Evolutionary conservation across 2,113 vertebrate species (phyloP).

Genomic region (Muscicapa adusta): DNA sequence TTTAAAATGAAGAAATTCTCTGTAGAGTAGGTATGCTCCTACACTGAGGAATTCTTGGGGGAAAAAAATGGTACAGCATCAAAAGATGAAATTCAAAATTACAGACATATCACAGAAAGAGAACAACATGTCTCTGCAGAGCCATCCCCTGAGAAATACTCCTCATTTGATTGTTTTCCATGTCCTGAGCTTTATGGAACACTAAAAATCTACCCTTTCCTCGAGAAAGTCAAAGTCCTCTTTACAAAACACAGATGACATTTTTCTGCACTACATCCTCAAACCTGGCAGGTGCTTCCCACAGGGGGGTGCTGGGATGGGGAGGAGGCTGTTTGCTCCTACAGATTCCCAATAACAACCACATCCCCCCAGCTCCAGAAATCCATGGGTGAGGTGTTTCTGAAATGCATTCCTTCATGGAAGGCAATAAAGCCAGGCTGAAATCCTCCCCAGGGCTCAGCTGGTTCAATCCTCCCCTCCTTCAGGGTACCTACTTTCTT

Average conservation of each 20-base stretch:
- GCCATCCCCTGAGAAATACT: background rate
- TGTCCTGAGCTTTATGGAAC: background rate
- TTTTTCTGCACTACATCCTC: background rate
- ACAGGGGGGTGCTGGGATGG: background rate
- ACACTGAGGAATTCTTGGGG: background rate
- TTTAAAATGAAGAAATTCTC: background rate
- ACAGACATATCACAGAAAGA: background rate
- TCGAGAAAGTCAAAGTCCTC: background rate
- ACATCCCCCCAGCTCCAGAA: background rate
- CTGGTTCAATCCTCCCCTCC: background rate
- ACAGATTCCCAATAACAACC: background rate
- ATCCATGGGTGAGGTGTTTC: background rate
- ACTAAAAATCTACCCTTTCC: background rate
- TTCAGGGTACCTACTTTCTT: background rate
- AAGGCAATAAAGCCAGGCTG: accelerated
- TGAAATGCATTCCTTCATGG: background rate
- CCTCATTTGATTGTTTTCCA: background rate
- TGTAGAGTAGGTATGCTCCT: background rate
- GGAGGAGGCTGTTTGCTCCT: background rate
- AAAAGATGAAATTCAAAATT: slow-evolving; percentile 1
- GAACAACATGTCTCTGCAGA: background rate
- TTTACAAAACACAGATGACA: background rate
- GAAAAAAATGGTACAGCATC: background rate
- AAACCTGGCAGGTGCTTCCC: background rate
- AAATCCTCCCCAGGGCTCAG: background rate